These are phyloP conservation scores for Dreissena rostriformis DNA, from an alignment of 1,140 invertebrate genomes.

Conservation along the genomic window DNA sequence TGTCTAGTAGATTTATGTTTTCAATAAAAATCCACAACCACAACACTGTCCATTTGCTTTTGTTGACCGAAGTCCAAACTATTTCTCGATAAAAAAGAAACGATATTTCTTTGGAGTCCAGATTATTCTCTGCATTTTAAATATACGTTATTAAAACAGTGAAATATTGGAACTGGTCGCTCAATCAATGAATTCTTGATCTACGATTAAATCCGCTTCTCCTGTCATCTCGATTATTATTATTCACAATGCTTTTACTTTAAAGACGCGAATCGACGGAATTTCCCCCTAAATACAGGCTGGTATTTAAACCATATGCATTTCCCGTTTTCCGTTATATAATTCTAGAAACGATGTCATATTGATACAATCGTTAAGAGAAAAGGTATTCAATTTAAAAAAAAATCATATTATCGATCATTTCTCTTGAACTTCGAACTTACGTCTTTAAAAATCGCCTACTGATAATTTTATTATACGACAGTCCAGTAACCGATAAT, in stretches of 20 bases:
- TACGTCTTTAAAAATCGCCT: background rate
- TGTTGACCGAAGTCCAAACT: background rate
- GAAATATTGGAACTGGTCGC: background rate
- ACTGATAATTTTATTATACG: background rate
- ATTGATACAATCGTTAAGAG: background rate
- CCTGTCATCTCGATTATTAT: no score
- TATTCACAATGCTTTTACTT: no score
- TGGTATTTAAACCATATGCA: no score
- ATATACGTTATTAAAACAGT: background rate
- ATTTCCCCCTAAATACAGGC: no score
- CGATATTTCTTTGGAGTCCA: background rate
- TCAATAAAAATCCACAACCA: background rate
- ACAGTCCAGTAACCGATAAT: background rate
- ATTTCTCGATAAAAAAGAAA: no score
- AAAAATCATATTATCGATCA: background rate
- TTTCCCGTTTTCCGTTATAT: no score
- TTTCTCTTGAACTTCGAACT: background rate
- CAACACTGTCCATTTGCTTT: background rate
- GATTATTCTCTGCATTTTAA: background rate
- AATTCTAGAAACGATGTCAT: background rate
- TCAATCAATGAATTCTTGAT: no score
- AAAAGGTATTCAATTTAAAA: background rate
- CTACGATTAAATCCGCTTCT: background rate
- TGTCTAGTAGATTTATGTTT: constrained; percentile 16
- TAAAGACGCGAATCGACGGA: no score